Base-by-base conservation (phyloP, 2,797 vertebrate species). In the Enteromius viviparus region DNA sequence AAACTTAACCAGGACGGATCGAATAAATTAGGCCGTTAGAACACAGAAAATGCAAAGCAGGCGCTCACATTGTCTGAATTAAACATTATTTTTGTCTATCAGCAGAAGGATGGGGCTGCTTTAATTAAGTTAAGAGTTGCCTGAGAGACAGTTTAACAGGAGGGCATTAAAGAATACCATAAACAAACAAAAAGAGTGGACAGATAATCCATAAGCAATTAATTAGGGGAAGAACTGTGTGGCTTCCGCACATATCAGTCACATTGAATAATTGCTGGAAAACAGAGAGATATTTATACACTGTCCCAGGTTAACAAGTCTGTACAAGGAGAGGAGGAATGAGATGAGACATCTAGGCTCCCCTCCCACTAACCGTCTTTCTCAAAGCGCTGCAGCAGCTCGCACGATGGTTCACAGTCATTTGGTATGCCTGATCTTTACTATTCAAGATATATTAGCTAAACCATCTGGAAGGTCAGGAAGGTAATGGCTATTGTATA, bases 121-220 rank as follows among this genome's bases (percentile, higher is more conserved):
- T 92, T 91, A 92, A 93, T 93, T 91, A 89, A 87, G 87, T 89
- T 91, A 92, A 93, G 86, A 91, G 91, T 88, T 71, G 89, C 89
- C 88, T 90, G 90, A 89, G 88, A 91, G 90, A 89, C 86, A 80
- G 89, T 92, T 93, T 89, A 90, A 89, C 87, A 71, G 11, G 82
- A 84, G 68, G 78, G 78, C 84, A 86, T 90, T 91, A 91, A 91
- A 91, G 90, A 90, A 88, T 81, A 82, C 89, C 51, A 80, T 92
- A 93, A 93, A 93, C 92, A 94, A 93, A 94, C 91, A 90, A 89
- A 91, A 90, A 88, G 84, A 87, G 87, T 65, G 78, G 92, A 93
- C 92, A 93, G 90, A 92, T 93, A 94, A 94, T 94, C 93, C 87
- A 94, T 95, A 92, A 88, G 90, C 88, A 93, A 93, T 94, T 93